Conservation (phyloP, 2,888 invertebrate species). For the Neoscelio sp. region DNA sequence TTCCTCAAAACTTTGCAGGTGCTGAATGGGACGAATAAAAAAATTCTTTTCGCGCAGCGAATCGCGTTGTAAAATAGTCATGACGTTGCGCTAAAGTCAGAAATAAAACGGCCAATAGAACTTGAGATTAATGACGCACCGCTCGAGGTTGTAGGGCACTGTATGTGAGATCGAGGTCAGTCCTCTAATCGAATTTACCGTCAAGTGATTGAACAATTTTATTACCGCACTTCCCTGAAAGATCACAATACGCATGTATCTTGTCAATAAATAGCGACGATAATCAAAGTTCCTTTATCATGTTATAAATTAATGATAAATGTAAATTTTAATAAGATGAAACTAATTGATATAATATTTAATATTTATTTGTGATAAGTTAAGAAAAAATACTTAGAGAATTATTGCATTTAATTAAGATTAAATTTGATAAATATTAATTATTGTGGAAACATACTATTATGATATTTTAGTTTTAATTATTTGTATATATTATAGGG, state of each 20-base stretch:
- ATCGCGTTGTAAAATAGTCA: slow-evolving; percentile 27
- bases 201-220: slow-evolving; percentile 62
- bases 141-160: slow-evolving; percentile 37
- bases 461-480: no score
- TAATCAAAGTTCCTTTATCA: no score
- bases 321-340: no score
- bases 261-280: slow-evolving; percentile 37
- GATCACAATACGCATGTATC: slow-evolving; percentile 25
- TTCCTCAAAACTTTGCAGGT: slow-evolving; percentile 28
- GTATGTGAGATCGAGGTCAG: slow-evolving; percentile 31
- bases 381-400: no score
- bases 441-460: no score
- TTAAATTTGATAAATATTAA: no score
- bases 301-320: no score
- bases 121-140: slow-evolving; percentile 52
- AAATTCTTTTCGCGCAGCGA: slow-evolving; percentile 28
- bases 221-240: slow-evolving; percentile 19
- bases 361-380: no score
- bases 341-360: no score
- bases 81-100: slow-evolving; percentile 34
- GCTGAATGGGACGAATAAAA: slow-evolving; percentile 49
- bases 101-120: slow-evolving; percentile 60
- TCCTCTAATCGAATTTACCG: slow-evolving; percentile 58
- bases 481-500: no score
- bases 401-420: no score